Percentiles rank a stretch among this genome's conserved stretches.
phyloP scores from a whole-genome alignment of 2,797 vertebrate species.

The Mus caroli region DNA sequence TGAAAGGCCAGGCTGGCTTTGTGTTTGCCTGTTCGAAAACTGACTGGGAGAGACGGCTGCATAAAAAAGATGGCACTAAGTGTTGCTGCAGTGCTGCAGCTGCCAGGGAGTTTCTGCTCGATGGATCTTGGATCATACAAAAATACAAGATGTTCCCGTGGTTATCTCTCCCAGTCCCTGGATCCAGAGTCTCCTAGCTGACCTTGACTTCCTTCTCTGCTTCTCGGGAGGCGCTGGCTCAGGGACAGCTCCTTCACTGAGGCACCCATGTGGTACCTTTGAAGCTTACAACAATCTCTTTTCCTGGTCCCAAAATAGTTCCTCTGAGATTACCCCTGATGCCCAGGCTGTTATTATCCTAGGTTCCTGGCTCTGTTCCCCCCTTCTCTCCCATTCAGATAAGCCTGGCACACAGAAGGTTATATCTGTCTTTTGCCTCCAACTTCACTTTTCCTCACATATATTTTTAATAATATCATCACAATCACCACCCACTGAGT shows the following conservation, averaged over 20 bases:
- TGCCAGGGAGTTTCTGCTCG: not conserved
- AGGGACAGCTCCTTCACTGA: not conserved
- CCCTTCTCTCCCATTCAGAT: not conserved
- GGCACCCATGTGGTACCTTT: conserved; percentile 57
- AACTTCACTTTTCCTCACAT: not conserved
- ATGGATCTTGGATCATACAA: not conserved
- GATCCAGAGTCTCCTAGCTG: conserved; percentile 12
- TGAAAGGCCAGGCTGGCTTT: not conserved
- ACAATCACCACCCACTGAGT: not conserved
- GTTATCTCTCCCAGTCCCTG: not conserved
- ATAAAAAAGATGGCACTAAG: not conserved
- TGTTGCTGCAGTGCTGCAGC: not conserved
- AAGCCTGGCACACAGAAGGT: conserved; percentile 23
- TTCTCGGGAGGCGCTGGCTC: conserved; percentile 65
- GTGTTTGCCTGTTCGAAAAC: not conserved
- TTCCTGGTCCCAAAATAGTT: conserved; percentile 74
- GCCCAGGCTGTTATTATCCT: conserved; percentile 15
- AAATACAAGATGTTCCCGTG: not conserved
- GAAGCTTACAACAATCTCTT: conserved; percentile 73
- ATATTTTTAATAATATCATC: conserved; percentile 49
- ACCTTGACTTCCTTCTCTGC: conserved; percentile 73
- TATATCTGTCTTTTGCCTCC: conserved; percentile 15
- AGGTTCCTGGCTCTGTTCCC: conserved; percentile 64
- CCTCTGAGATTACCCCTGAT: conserved; percentile 64
- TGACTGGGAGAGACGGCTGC: not conserved